Evolutionary conservation across 1,140 invertebrate genomes (phyloP).

Genomic region (Dendroctonus ponderosae): DNA sequence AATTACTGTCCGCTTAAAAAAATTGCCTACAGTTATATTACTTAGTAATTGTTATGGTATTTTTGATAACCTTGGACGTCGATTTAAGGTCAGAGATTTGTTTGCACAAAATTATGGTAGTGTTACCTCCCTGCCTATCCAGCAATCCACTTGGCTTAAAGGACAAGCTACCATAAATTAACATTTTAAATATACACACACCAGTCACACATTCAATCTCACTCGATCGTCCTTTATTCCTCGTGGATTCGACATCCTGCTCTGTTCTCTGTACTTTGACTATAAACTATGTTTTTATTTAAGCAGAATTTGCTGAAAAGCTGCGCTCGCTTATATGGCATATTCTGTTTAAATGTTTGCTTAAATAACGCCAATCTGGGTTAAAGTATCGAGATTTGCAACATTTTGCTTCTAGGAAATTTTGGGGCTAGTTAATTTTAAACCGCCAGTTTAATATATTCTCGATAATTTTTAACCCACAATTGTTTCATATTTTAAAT

Average conservation of each 20-base stretch:
- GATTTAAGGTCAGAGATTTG: too few relatives aligned
- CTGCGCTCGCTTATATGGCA: too few relatives aligned
- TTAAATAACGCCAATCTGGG: too few relatives aligned
- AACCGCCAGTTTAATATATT: too few relatives aligned
- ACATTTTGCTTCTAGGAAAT: too few relatives aligned
- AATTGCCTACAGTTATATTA: conserved; percentile 17
- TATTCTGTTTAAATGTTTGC: too few relatives aligned
- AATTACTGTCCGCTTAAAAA: conserved; percentile 16
- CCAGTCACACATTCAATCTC: conserved; percentile 24
- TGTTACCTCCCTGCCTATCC: background rate
- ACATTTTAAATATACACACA: conserved; percentile 34
- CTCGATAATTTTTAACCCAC: too few relatives aligned
- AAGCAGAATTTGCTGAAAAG: too few relatives aligned
- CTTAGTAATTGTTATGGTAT: conserved; percentile 27
- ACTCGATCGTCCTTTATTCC: conserved; percentile 48
- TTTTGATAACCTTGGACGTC: conserved; percentile 3
- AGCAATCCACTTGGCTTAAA: conserved; percentile 25
- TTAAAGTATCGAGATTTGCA: too few relatives aligned
- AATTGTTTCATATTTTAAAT: background rate
- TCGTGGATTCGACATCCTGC: conserved; percentile 21
- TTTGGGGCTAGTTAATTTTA: too few relatives aligned
- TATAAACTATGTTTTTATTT: background rate
- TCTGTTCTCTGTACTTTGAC: background rate
- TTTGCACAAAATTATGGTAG: background rate
- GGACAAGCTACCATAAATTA: conserved; percentile 48